Base-by-base conservation (phyloP, 2,113 vertebrate species). In the Cyrtonyx montezumae region DNA sequence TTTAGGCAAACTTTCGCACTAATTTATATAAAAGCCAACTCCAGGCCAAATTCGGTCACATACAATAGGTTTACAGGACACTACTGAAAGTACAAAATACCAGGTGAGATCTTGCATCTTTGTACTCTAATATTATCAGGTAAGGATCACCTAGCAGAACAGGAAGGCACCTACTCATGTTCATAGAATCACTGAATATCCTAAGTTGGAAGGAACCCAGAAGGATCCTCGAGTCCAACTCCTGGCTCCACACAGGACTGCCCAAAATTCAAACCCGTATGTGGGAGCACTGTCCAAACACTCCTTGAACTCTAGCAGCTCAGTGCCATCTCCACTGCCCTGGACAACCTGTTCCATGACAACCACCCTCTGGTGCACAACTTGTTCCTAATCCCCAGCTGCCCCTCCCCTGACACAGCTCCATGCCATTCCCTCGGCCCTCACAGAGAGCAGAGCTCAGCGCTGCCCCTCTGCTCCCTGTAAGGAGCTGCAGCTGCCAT, bases 121-220 rank as follows among this genome's bases (percentile, higher is more conserved):
- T 65, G 23, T 13, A 55, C 28, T 66, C 26, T 25, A 55, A 28
- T 80, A 51, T 36, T 32, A 89, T 23, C 19, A 79, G 40, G 14
- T 1, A 0, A 79, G 11, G 11, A 22, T 36, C 46, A 62, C 20
- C 8, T 36, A 83, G 79, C 1, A 36, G 73, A 73, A 68, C 0
- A 78, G 18, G 22, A 93, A 55, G 42, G 8, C 4, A 80, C 48
- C 45, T 76, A 17, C 25, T 30, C 25, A 70, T 59, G 15, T 30
- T 58, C 55, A n/a, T n/a, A n/a, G 55, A 58, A 58, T n/a, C 32
- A n/a, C 32, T 20, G 32, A 58, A 58, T 58, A 58, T n/a, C 55
- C 55, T 5, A 7, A 58, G 32, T 20, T 58, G 55, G 55, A 58
- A 58, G 55, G 30, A 7, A n/a, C 32, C 32, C 19, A 19, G 30